A percentile compares a stretch with the other conserved stretches of the same genome.
These are phyloP conservation scores for Drosophila ambigua DNA, from an alignment of 1,140 invertebrate genomes.

Conservation along the genomic window DNA sequence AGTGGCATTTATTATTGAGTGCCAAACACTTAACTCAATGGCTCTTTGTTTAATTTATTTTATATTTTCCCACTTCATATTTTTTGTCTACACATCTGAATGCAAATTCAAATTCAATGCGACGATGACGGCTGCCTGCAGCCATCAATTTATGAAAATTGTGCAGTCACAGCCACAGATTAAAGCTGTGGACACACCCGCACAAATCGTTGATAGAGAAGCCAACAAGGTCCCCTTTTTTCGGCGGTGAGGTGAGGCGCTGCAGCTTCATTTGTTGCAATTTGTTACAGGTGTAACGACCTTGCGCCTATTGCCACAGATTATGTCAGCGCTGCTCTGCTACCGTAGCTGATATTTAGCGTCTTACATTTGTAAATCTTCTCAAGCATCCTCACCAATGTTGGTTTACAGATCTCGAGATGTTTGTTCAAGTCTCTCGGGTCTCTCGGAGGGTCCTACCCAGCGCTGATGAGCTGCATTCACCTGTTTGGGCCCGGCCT, in stretches of 20 bases:
- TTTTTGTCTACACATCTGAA: slow-evolving; percentile 54
- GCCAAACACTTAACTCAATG: slow-evolving; percentile 64
- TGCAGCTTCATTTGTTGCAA: slow-evolving; percentile 64
- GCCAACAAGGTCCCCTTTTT: slow-evolving; percentile 36
- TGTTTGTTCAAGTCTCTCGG: slow-evolving; percentile 11
- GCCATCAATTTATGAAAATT: slow-evolving; percentile 74
- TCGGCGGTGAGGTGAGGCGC: slow-evolving; percentile 19
- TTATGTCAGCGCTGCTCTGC: slow-evolving; percentile 32
- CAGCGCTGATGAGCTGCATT: slow-evolving; percentile 16
- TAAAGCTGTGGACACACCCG: slow-evolving; percentile 49
- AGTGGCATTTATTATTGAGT: slow-evolving; percentile 52
- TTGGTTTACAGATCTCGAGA: slow-evolving; percentile 31
- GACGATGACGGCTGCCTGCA: slow-evolving; percentile 61
- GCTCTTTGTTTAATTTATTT: slow-evolving; percentile 54
- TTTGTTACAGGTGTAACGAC: slow-evolving; percentile 75
- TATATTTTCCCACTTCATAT: slow-evolving; percentile 37
- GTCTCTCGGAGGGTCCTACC: slow-evolving; percentile 33
- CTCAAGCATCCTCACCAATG: slow-evolving; percentile 44
- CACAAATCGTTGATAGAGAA: slow-evolving; percentile 56
- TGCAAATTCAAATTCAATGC: slow-evolving; percentile 62
- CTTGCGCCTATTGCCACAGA: slow-evolving; percentile 66
- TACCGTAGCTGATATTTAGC: slow-evolving; percentile 38
- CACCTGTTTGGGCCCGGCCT: slow-evolving; percentile 19
- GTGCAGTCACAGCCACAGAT: slow-evolving; percentile 53
- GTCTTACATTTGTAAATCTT: slow-evolving; percentile 36